Conservation (phyloP, 1,140 invertebrate species). For the Sminthurides bifidus region DNA sequence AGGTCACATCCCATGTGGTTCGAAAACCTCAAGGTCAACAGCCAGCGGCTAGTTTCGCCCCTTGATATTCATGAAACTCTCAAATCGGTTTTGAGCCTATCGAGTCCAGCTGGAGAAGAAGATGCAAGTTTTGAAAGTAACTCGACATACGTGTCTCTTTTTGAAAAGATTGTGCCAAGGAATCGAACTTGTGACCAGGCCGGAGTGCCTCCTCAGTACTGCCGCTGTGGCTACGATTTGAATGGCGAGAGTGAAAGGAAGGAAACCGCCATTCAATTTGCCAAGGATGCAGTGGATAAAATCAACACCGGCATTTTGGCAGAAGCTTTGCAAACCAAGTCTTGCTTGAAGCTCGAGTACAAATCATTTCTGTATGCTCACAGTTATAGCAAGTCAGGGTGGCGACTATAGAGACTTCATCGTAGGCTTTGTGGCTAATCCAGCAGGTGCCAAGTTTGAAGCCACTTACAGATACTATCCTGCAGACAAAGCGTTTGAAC, state of each 20-base stretch:
- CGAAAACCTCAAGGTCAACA: conserved; percentile 17
- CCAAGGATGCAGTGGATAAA: conserved; percentile 13
- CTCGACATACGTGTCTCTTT: too few relatives aligned
- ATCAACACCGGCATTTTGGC: conserved; percentile 13
- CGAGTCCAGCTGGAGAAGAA: too few relatives aligned
- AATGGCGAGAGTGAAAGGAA: too few relatives aligned
- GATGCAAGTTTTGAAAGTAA: too few relatives aligned
- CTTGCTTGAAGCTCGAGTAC: conserved; percentile 19
- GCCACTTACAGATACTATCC: conserved; percentile 32
- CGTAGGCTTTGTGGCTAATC: conserved; percentile 42
- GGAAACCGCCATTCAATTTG: conserved; percentile 14
- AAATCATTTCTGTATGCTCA: conserved; percentile 24
- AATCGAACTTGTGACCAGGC: conserved; percentile 28
- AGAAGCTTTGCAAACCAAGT: background rate
- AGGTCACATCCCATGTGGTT: conserved; percentile 9
- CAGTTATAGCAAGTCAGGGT: conserved; percentile 21
- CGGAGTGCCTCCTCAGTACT: conserved; percentile 25
- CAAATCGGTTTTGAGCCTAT: conserved; percentile 9
- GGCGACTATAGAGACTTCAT: conserved; percentile 36
- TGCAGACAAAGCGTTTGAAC: conserved; percentile 39
- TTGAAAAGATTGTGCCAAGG: too few relatives aligned
- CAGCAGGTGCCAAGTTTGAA: conserved; percentile 48
- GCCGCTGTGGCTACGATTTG: conserved; percentile 31
- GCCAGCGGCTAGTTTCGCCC: conserved; percentile 22
- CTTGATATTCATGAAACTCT: conserved; percentile 29